A percentile compares a stretch with the other conserved stretches of the same genome.
Conservation (phyloP, 1,140 invertebrate genomes). For the Theocolax elegans region DNA sequence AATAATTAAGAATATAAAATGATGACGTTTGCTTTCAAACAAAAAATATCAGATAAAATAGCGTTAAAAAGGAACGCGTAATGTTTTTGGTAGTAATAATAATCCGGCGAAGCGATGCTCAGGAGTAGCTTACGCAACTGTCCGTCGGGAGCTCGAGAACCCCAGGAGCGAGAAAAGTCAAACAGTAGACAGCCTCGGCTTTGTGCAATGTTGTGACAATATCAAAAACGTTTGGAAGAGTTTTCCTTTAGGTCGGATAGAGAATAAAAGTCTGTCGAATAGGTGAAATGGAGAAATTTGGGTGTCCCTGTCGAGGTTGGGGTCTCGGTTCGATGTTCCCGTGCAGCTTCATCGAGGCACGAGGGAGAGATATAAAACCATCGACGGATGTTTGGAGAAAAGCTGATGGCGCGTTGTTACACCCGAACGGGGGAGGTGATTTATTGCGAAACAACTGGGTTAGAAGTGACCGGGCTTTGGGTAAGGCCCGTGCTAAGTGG, state of each 20-base stretch:
- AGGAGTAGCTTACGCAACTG: constrained; percentile 22
- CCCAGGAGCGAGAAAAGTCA: neutral
- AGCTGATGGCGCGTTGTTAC: constrained; percentile 3
- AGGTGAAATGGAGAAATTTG: no score
- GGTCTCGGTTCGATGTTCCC: no score
- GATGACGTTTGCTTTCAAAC: no score
- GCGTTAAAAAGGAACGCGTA: no score
- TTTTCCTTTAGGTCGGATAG: neutral
- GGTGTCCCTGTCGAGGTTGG: no score
- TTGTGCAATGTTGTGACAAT: constrained; percentile 18
- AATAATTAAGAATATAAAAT: no score
- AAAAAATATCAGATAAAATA: no score
- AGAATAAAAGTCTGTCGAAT: no score
- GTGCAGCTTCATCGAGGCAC: no score
- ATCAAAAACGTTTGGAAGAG: neutral
- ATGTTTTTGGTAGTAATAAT: no score
- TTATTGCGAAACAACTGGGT: constrained; percentile 58
- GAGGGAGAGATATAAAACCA: neutral
- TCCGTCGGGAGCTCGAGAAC: constrained; percentile 1
- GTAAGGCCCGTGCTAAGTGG: constrained; percentile 41
- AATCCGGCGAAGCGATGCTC: no score
- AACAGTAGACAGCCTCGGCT: neutral
- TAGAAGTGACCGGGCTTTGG: constrained; percentile 46
- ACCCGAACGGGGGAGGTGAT: constrained; percentile 48
- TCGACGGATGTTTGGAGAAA: no score